Evolutionary conservation across 2,113 vertebrate species (phyloP).

Genomic region (Oostethus manadensis): DNA sequence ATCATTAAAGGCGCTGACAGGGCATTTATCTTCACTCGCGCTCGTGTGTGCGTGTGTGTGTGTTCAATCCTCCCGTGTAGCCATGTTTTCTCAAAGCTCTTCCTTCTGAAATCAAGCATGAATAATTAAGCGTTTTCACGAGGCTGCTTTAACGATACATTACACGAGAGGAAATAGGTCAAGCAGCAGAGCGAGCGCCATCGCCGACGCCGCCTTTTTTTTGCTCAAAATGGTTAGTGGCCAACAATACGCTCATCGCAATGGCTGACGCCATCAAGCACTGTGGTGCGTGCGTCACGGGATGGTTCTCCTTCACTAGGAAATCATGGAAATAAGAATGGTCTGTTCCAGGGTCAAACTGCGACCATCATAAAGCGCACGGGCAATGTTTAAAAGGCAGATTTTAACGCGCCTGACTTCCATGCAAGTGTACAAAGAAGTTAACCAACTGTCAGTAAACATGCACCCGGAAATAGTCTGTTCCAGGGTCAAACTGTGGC

Average conservation of each 20-base stretch:
- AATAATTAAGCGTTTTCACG: constrained; percentile 75
- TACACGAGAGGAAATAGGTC: constrained; percentile 73
- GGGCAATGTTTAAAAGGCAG: too few species aligned
- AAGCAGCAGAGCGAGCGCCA: constrained; percentile 49
- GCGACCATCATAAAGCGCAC: too few species aligned
- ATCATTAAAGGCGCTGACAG: constrained; percentile 72
- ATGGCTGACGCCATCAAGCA: constrained; percentile 30
- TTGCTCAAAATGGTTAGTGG: constrained; percentile 36
- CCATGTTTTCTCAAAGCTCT: constrained; percentile 68
- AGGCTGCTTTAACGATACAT: constrained; percentile 70
- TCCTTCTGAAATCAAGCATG: constrained; percentile 75
- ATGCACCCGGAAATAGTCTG: too few species aligned
- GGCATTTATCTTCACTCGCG: constrained; percentile 73
- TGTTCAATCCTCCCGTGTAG: constrained; percentile 68
- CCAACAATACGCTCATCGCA: constrained; percentile 1
- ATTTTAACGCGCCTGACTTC: too few species aligned
- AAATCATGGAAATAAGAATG: background rate
- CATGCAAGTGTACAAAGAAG: too few species aligned
- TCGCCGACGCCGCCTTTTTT: constrained; percentile 7
- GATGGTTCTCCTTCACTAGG: constrained; percentile 16
- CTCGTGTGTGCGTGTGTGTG: constrained; percentile 31
- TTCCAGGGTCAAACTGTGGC: too few species aligned
- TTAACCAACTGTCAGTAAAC: too few species aligned
- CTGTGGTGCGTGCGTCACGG: constrained; percentile 19
- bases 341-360: too few species aligned